Evolutionary conservation across 2,888 invertebrate species (phyloP), one percentile per base, ranked within the genome.

Genomic region (Rhagonycha lutea): DNA sequence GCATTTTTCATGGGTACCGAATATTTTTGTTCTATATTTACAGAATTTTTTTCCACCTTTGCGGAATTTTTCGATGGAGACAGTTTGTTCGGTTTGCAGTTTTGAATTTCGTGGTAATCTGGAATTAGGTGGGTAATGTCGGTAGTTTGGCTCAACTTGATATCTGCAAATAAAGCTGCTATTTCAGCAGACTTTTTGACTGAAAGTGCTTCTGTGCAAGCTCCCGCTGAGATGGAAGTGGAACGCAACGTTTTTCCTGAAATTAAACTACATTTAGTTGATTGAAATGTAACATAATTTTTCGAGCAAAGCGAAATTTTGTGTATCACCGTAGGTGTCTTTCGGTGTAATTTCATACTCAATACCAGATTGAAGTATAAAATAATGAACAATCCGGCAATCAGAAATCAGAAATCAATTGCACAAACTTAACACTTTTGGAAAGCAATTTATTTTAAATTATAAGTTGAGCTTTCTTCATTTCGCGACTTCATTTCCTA

Each of bases 181-280:
- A 96, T 96, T 86, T 96, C 96, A 0, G 96, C 96, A 3, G 95
- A 94, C 86, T 96, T 96, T 87, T 96, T 96, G 28, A 96, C 95
- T 72, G 95, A 95, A 0, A 96, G 88, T 0, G 95, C 95, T 82
- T 95, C 95, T 70, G 84, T 80, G 63, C 79, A 81, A 4, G 78
- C 78, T 69, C 79, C 78, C 3, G 80, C 79, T 23, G 82, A 80
- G 23, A 80, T 73, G 9, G 81, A 71, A 14, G 80, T 74, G 47
- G 80, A 78, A 68, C 80, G 79, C 47, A 80, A 14, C 4, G 79
- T 73, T 72, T 79, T 80, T 14, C 81, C 82, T 81, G 85, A 78
- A 87, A 86, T n/a, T n/a, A 67, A 47, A 32, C 9, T 61, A 67
- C 60, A 28, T 47, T 65, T 69, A 14, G 8, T 23, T 5, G 82